Base-by-base conservation (phyloP, 2,888 invertebrate genomes). In the Zygothrica quintamaculata region DNA sequence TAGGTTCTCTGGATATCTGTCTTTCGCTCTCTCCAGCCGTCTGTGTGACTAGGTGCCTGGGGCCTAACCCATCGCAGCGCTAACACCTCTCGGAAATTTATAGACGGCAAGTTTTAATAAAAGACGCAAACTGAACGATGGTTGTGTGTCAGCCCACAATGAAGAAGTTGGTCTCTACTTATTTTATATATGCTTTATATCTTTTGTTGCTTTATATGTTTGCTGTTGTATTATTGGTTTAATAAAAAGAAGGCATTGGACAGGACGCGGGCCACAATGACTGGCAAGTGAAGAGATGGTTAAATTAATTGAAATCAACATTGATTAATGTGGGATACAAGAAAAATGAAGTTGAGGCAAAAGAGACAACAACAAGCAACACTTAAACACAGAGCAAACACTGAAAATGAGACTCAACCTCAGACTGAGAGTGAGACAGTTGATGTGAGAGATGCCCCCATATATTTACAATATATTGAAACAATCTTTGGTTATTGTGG, bases 241-340 rank as follows among this genome's bases (percentile, higher is more conserved):
- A 59, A 70, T 52, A 71, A 72, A 72, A 72, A n/a, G n/a, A 67
- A 69, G 71, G 61, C 57, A 44, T 39, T 58, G 51, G 62, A 13
- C 62, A 64, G 76, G 58, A 62, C 36, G 59, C 40, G 36, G 62
- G 76, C 66, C 69, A 56, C 76, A 61, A 66, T 67, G 81, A 77
- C 81, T 64, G 81, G 82, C 78, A 65, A 84, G 71, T 74, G 82
- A 87, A 84, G 87, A 87, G 84, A 79, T 86, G 88, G 88, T 79
- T 82, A 82, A 82, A 82, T 82, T 82, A 82, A 82, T 82, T 82
- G 88, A 82, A 82, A 87, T 86, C 86, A 86, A 87, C 88, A 87
- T 82, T 87, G 88, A 82, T 87, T 82, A 82, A 82, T 82, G 82
- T 87, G 88, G 80, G 88, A 87, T 79, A 68, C 70, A 62, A 70